Percentiles rank a stretch among this genome's conserved stretches.
Conservation (phyloP, 64 coral and sea anemone species). For the Hydrozoanthus tunicans region DNA sequence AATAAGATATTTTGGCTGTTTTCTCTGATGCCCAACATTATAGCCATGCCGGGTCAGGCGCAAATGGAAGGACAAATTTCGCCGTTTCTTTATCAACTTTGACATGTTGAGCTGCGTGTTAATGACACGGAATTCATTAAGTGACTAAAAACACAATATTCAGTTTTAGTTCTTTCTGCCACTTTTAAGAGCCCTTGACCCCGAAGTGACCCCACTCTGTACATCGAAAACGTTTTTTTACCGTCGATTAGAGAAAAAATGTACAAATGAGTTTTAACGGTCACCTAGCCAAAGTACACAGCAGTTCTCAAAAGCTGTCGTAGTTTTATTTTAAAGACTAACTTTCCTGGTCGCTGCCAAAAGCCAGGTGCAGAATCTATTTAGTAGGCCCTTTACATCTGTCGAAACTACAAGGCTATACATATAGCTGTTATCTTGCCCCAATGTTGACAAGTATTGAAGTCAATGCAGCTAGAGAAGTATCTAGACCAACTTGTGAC, state of each 20-base stretch:
- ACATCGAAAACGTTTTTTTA: background rate
- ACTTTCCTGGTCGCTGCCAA: background rate
- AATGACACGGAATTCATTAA: conserved; percentile 19
- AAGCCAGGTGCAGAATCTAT: background rate
- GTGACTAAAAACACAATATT: background rate
- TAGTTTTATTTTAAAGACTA: background rate
- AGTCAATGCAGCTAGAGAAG: background rate
- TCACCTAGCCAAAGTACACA: background rate
- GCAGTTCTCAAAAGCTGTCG: background rate
- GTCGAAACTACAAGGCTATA: conserved; percentile 11
- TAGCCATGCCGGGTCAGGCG: too few species aligned
- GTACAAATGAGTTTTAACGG: background rate
- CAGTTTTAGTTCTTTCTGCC: background rate
- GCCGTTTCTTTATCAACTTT: background rate
- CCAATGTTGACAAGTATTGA: conserved; percentile 8
- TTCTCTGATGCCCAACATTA: too few species aligned
- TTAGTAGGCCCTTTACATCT: background rate
- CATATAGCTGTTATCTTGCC: background rate
- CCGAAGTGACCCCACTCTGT: conserved; percentile 18
- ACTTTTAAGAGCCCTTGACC: conserved; percentile 12
- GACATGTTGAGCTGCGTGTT: conserved; percentile 11
- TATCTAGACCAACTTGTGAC: conserved; percentile 14
- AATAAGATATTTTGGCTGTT: too few species aligned
- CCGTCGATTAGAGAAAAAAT: background rate
- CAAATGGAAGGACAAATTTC: too few species aligned